Base-by-base conservation (phyloP, 2,113 vertebrate species). In the Chrysochloris asiatica region DNA sequence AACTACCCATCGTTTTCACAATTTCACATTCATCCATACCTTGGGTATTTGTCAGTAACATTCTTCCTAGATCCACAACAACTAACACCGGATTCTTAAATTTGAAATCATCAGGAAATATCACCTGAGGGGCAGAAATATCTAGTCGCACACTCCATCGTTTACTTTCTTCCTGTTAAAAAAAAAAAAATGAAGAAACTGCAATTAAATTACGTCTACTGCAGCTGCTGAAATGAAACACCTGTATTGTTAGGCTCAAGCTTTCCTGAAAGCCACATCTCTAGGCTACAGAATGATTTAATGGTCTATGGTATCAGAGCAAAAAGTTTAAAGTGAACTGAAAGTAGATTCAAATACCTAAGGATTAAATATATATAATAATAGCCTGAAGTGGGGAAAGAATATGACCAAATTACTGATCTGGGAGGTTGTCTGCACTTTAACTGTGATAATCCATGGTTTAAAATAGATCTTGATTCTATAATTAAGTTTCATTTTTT, bases 81-180 rank as follows among this genome's bases (percentile, higher is more conserved):
- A 99, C 99, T 80, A 99, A 95, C 96, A 99, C 98, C 0, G 99
- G 99, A 95, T 99, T 98, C 89, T 92, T 97, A 73, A 98, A 99
- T 90, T 99, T 98, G 97, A 99, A 99, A 95, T 99, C 99, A 97
- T 99, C 99, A 0, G 99, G 99, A 83, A 99, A 99, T 95, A 99
- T 98, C 96, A 99, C 98, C 90, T 99, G 99, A 94, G 99, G 99
- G n/a, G 99, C 99, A 93, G 98, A 99, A 94, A 99, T 99, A 97
- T 99, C 99, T 89, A 99, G 97, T 93, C 98, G 99, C 97, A 99
- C 98, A 0, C 98, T 99, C 99, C 99, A 99, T 24, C 98, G 98
- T 92, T 99, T 99, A 96, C 98, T 98, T 96, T 99, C 99, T 92
- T 99, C 99, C 99, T 98, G 65, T 0, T 95, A 96, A 89, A 88